Evolutionary conservation across 1,140 invertebrate species (phyloP).

Genomic region (Trichogramma pretiosum): DNA sequence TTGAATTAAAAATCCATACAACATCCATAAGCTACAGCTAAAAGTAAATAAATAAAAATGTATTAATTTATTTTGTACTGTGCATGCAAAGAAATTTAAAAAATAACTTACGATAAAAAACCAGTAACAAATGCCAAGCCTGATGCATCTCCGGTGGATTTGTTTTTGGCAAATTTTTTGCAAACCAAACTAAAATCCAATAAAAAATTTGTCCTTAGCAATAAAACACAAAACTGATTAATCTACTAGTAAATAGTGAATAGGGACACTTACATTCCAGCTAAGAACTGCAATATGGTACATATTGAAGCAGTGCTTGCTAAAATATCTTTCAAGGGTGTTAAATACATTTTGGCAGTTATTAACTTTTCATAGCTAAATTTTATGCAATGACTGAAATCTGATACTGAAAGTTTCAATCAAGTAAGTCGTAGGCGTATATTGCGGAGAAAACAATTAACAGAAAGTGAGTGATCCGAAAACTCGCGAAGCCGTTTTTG

Average conservation of each 20-base stretch:
- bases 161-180: slow-evolving; percentile 56
- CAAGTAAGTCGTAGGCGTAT: no score
- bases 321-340: slow-evolving; percentile 42
- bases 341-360: slow-evolving; percentile 8
- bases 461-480: no score
- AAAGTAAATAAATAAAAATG: slow-evolving; percentile 18
- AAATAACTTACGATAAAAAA: slow-evolving; percentile 59
- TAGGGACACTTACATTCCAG: slow-evolving; percentile 52
- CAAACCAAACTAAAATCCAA: slow-evolving; percentile 54
- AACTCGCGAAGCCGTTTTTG: no score
- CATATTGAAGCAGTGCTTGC: slow-evolving; percentile 56
- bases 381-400: no score
- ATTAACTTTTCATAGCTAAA: background rate
- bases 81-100: slow-evolving; percentile 3
- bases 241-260: slow-evolving; percentile 10
- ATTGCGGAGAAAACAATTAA: no score
- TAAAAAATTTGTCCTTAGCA: slow-evolving; percentile 21
- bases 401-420: no score
- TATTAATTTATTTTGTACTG: slow-evolving; percentile 9
- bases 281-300: slow-evolving; percentile 60
- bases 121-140: slow-evolving; percentile 66
- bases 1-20: slow-evolving; percentile 58
- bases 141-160: slow-evolving; percentile 59
- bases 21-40: slow-evolving; percentile 59
- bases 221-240: slow-evolving; percentile 17